A percentile compares a stretch with the other conserved stretches of the same genome.
phyloP scores from a whole-genome alignment of 23 tunicate genomes.

The Diplosoma virens region DNA sequence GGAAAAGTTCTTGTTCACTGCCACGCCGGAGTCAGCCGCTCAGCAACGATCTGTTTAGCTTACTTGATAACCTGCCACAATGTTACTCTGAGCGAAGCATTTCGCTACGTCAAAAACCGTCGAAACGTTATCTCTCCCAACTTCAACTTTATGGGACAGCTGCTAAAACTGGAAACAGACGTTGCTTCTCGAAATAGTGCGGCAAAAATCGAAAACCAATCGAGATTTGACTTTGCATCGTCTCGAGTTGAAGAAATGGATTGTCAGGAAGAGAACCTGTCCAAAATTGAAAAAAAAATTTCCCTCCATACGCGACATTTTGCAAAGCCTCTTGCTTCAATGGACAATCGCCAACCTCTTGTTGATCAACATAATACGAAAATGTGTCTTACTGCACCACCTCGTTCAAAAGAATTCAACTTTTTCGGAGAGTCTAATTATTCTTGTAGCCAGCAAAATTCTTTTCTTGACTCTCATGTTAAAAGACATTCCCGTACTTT shows the following conservation, averaged over 20 bases:
- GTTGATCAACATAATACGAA: background rate
- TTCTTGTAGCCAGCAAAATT: constrained; percentile 9
- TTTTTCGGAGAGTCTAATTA: background rate
- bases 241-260: constrained; percentile 10
- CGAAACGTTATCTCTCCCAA: constrained; percentile 77
- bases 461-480: background rate
- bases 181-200: background rate
- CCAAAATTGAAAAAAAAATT: background rate
- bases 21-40: constrained; percentile 68
- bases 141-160: constrained; percentile 84
- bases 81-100: constrained; percentile 70
- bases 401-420: constrained; percentile 10
- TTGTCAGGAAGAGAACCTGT: background rate
- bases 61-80: constrained; percentile 48
- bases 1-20: constrained; percentile 80
- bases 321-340: background rate
- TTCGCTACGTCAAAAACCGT: constrained; percentile 60
- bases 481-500: constrained; percentile 24
- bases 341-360: background rate
- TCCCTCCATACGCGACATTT: background rate
- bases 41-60: constrained; percentile 73
- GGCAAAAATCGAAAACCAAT: background rate
- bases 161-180: constrained; percentile 33
- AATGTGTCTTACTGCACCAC: constrained; percentile 12
- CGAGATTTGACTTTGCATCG: constrained; percentile 4